Evolutionary conservation across 2,113 vertebrate species (phyloP), one percentile per base, ranked within the genome.

Genomic region (Leucosticte australis): DNA sequence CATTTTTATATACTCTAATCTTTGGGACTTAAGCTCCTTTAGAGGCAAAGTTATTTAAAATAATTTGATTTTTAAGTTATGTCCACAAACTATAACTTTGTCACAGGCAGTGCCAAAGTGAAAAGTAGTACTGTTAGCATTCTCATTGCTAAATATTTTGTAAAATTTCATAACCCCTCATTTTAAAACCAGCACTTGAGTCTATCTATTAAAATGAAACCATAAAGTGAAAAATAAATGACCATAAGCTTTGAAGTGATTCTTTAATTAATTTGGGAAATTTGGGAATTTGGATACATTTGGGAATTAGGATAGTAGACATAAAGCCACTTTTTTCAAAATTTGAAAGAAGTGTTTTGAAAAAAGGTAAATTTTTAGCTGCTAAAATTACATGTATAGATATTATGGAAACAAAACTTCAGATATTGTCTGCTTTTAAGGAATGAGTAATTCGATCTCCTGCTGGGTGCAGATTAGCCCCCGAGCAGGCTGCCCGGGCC

Each of bases 1-100:
- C 77, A 95, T 95, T 98, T 98, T 98, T 98, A 98, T 96, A 97
- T 93, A 97, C 77, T 95, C 70, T 94, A 13, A 80, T 93, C 96
- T 96, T 97, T 97, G 96, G 96, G 94, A 93, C 94, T 92, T 95
- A 84, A 97, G 91, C 91, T 97, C 80, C 86, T 93, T 92, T 94
- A 98, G 96, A 97, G 97, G 55, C 76, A 93, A 92, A 87, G 71
- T 95, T 97, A 68, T 70, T 97, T 77, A 92, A 96, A 98, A 96
- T 96, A 91, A 96, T 96, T 96, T 95, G 30, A 94, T 97, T 97
- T 95, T 95, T 90, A 83, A 94, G 79, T 86, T 46, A 92, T 87
- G 69, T 93, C 83, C 93, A 89, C 92, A 84, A 93, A 96, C 79
- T 85, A 39, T 65, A 95, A 92, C 75, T 97, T 94, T 79, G 39